phyloP scores from a whole-genome alignment of 2,113 vertebrate genomes.

The Cebidichthys violaceus region DNA sequence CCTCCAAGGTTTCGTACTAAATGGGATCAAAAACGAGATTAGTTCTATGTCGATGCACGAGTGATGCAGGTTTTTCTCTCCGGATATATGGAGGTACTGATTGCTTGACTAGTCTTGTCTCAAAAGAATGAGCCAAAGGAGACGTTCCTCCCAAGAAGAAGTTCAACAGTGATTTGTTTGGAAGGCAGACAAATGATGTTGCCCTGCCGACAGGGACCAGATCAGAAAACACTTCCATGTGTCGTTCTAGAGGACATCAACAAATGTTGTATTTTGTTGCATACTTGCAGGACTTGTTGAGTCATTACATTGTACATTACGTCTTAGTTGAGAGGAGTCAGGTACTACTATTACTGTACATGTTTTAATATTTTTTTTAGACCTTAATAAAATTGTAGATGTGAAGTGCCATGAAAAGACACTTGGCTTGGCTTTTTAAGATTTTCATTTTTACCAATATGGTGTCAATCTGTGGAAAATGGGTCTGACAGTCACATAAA shows the following conservation, averaged over 20 bases:
- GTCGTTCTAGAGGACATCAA: background rate
- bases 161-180: background rate
- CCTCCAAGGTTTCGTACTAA: background rate
- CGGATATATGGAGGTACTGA: background rate
- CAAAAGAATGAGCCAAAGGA: background rate
- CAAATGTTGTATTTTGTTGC: background rate
- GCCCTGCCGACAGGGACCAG: too few relatives aligned
- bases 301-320: background rate
- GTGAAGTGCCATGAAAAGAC: background rate
- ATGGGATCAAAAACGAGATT: background rate
- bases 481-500: background rate
- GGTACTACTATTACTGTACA: background rate
- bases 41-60: background rate
- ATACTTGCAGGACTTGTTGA: background rate
- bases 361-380: background rate
- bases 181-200: background rate
- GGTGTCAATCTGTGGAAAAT: background rate
- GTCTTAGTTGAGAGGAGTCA: background rate
- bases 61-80: background rate
- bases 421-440: background rate
- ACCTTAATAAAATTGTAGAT: background rate
- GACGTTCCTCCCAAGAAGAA: background rate
- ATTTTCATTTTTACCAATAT: background rate
- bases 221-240: background rate
- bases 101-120: background rate